Evolutionary conservation across 2,797 vertebrate species (phyloP).

Genomic region (Tapirus indicus): DNA sequence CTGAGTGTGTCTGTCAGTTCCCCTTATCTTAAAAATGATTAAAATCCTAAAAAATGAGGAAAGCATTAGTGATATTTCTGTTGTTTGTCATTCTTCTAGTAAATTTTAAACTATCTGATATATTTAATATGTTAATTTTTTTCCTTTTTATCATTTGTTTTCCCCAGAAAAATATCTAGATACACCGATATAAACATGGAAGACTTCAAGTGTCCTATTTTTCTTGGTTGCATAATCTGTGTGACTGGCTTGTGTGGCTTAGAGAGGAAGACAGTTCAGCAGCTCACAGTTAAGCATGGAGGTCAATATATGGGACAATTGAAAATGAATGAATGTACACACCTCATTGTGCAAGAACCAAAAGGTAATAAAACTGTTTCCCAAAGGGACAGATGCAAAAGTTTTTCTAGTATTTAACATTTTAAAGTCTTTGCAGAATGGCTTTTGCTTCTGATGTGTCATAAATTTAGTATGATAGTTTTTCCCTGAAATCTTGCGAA

Average conservation of each 20-base stretch:
- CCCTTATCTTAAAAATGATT: constrained; percentile 4
- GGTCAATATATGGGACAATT: constrained; percentile 96
- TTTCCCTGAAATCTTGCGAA: not conserved
- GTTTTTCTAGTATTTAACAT: not conserved
- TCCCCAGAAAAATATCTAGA: constrained; percentile 90
- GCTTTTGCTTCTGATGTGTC: not conserved
- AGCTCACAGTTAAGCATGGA: constrained; percentile 93
- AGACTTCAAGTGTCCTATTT: constrained; percentile 94
- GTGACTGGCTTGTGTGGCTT: constrained; percentile 95
- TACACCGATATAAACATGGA: constrained; percentile 92
- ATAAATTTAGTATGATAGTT: not conserved
- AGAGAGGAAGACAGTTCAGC: constrained; percentile 95
- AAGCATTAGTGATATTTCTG: not conserved
- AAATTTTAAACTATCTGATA: not conserved
- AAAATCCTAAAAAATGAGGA: constrained; percentile 16
- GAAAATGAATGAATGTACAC: constrained; percentile 98
- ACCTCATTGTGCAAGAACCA: constrained; percentile 97
- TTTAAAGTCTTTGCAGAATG: not conserved
- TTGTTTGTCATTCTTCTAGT: not conserved
- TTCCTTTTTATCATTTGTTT: constrained; percentile 60
- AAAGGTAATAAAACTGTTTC: constrained; percentile 90
- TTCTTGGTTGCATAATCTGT: constrained; percentile 95
- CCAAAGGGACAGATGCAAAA: not conserved
- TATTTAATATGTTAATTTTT: constrained; percentile 5
- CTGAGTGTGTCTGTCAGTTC: not conserved